Conservation (phyloP, 1,140 invertebrate species). For the Aphelenchoides besseyi region DNA sequence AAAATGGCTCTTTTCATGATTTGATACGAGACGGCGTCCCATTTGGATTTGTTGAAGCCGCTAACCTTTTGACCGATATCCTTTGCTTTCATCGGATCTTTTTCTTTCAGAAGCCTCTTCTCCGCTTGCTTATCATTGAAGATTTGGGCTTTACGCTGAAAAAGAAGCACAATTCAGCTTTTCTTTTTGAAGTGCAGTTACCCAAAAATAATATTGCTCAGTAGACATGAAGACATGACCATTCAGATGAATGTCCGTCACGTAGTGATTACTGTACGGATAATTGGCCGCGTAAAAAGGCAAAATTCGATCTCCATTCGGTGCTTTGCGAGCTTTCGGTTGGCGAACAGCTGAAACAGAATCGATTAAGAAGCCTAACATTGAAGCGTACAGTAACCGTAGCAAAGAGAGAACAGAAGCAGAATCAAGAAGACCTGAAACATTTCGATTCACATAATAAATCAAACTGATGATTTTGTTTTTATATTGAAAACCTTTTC, state of each 20-base stretch:
- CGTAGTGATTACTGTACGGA: constrained; percentile 13
- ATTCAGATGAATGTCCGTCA: constrained; percentile 12
- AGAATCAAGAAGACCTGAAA: neutral
- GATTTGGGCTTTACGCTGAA: neutral
- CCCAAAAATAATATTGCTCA: constrained; percentile 6
- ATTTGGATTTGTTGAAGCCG: constrained; percentile 6
- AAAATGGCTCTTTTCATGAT: constrained; percentile 16
- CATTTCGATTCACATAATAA: too few species aligned
- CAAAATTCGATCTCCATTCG: neutral
- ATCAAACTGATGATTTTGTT: too few species aligned
- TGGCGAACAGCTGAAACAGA: neutral
- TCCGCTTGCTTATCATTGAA: neutral
- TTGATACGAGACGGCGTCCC: constrained; percentile 14
- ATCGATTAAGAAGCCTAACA: neutral
- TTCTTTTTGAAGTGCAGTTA: neutral
- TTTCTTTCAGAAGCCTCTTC: neutral
- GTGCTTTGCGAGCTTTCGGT: neutral
- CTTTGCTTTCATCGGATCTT: constrained; percentile 18
- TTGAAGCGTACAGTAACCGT: neutral
- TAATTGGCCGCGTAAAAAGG: constrained; percentile 13
- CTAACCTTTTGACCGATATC: neutral
- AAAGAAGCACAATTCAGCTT: too few species aligned
- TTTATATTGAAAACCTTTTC: too few species aligned
- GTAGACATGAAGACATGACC: neutral
- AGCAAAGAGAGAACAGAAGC: neutral